Evolutionary conservation across 2,113 vertebrate genomes (phyloP).

Genomic region (Probosciger aterrimus): DNA sequence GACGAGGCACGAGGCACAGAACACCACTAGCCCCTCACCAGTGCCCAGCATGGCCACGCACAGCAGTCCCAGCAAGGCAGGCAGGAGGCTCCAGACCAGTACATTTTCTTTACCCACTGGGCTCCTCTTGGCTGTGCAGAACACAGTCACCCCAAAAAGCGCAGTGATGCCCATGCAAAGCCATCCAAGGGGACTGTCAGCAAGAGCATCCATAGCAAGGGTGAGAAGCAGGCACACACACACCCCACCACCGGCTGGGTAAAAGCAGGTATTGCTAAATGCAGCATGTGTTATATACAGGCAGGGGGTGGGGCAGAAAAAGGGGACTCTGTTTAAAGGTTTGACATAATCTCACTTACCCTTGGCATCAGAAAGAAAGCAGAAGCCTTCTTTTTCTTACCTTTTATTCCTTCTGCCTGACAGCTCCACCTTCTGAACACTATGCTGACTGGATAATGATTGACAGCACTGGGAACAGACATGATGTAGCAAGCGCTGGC

Average conservation of each 20-base stretch:
- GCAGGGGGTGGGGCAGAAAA: conserved; percentile 53
- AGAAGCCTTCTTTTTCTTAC: conserved; percentile 11
- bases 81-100: conserved; percentile 29
- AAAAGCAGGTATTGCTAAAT: conserved; percentile 9
- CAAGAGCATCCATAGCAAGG: conserved; percentile 8
- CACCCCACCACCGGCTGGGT: neutral
- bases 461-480: conserved; percentile 53
- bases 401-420: conserved; percentile 21
- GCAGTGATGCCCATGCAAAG: neutral
- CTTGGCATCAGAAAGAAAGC: conserved; percentile 37
- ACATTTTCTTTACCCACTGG: fast-evolving
- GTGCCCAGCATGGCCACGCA: neutral
- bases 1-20: neutral
- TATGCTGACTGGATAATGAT: conserved; percentile 60
- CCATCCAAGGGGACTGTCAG: neutral
- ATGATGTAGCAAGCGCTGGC: neutral
- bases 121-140: neutral
- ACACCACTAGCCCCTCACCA: conserved; percentile 23
- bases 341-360: conserved; percentile 43
- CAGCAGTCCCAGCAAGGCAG: neutral
- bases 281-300: conserved; percentile 52
- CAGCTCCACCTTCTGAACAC: conserved; percentile 61
- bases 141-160: neutral
- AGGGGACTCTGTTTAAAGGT: conserved; percentile 6
- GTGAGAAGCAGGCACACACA: neutral